A percentile compares a stretch with the other conserved stretches of the same genome.
Conservation (phyloP, 2,888 invertebrate genomes). For the Drosophila paranaensis region DNA sequence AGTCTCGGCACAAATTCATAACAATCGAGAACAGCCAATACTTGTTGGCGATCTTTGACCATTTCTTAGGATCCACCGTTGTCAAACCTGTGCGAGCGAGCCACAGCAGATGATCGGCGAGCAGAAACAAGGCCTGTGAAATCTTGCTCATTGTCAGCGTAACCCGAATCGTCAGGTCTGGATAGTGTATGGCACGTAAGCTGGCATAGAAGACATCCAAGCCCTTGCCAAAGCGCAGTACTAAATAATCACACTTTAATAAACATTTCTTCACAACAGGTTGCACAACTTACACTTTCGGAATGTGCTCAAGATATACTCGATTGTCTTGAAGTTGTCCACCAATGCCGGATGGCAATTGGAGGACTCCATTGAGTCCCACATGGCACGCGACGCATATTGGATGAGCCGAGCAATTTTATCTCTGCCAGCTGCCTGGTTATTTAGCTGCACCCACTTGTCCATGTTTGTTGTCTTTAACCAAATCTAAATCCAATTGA, state of each 20-base stretch:
- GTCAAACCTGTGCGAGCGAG: constrained; percentile 89
- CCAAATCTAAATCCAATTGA: constrained; percentile 42
- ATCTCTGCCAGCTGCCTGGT: constrained; percentile 83
- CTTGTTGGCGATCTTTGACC: constrained; percentile 90
- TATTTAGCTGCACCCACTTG: constrained; percentile 82
- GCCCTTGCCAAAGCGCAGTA: constrained; percentile 93
- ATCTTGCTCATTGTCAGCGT: constrained; percentile 92
- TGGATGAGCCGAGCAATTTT: constrained; percentile 89
- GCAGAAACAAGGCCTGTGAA: constrained; percentile 90
- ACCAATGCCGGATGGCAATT: constrained; percentile 88
- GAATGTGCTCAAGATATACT: constrained; percentile 93
- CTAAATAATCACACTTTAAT: constrained; percentile 85
- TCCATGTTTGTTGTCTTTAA: constrained; percentile 74
- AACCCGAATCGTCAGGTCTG: constrained; percentile 89
- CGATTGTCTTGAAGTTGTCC: constrained; percentile 91
- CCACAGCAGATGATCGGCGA: constrained; percentile 95
- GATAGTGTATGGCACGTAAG: constrained; percentile 89
- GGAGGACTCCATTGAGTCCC: constrained; percentile 89
- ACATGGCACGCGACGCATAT: constrained; percentile 91
- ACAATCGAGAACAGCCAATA: constrained; percentile 94
- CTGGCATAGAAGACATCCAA: constrained; percentile 92
- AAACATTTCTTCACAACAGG: background rate
- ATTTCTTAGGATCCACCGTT: constrained; percentile 89
- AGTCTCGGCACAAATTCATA: constrained; percentile 92
- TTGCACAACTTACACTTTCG: constrained; percentile 90